Evolutionary conservation across 2,797 vertebrate genomes (phyloP).

Genomic region (Notoglanidium macrostoma): DNA sequence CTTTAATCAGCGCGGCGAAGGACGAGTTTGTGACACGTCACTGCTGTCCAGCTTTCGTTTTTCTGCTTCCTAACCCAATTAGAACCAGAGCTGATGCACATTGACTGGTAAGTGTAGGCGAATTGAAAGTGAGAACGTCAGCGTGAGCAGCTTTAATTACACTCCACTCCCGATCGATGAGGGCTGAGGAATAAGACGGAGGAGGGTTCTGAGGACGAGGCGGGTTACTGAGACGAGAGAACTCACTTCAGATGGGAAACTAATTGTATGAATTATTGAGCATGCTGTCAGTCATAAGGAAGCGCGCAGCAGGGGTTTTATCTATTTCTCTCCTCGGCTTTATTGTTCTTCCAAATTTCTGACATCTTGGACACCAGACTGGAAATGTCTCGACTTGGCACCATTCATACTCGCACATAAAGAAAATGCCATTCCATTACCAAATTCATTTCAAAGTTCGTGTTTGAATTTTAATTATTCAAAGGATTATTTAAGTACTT

Average conservation of each 20-base stretch:
- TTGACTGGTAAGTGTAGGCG: constrained; percentile 58
- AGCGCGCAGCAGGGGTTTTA: constrained; percentile 61
- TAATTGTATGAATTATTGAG: constrained; percentile 80
- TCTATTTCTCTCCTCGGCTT: constrained; percentile 31
- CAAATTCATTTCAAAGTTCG: background rate
- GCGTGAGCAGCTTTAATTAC: constrained; percentile 69
- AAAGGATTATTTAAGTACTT: background rate
- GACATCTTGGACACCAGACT: background rate
- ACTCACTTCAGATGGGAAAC: constrained; percentile 76
- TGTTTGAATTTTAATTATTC: background rate
- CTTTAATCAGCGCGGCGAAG: background rate
- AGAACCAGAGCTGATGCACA: constrained; percentile 51
- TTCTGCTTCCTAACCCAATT: constrained; percentile 26
- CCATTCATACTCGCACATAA: background rate
- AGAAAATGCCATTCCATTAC: background rate
- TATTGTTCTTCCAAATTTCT: constrained; percentile 19
- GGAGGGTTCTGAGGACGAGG: constrained; percentile 68
- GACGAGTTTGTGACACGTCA: background rate
- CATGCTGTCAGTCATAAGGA: constrained; percentile 69
- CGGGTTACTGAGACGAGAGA: constrained; percentile 74
- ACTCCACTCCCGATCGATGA: constrained; percentile 75
- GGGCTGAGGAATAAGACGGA: constrained; percentile 67
- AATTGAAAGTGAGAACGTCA: constrained; percentile 32
- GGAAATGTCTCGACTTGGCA: background rate
- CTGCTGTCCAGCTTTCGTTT: background rate